Base-by-base conservation (phyloP, 1,140 invertebrate genomes). In the Oreohelix idahoensis region DNA sequence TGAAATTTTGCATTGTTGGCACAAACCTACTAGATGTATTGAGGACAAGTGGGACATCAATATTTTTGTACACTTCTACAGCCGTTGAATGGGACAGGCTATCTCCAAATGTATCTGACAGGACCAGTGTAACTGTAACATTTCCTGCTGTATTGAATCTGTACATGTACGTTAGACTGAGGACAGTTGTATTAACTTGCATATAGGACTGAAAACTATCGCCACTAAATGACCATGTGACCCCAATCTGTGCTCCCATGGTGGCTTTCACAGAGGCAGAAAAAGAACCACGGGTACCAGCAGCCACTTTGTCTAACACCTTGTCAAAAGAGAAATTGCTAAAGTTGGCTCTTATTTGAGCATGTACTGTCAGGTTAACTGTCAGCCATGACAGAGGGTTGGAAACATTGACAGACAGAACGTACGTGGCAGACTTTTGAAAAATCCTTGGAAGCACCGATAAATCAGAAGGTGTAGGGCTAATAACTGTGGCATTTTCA, bases 221-320 rank as follows among this genome's bases (percentile, higher is more conserved):
- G 39, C 83, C 84, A 36, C 84, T 83, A 63, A 85, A 83, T 15
- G 45, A 63, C 86, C 86, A 89, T 10, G 51, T 69, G 58, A 84
- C 39, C 0, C 32, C 85, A 32, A 86, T 74, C 32, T 86, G 58
- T 20, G 86, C 80, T 51, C 81, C 71, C n/a, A 35, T 20, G 0
- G 36, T 36, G 1, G 80, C 69, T 23, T 74, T 42, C 0, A n/a
- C 70, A 8, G n/a, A 49, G 4, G 76, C 70, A 38, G 51, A 42
- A 32, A 84, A 38, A 11, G 35, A 35, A 10, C 20, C 42, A 29
- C 11, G 36, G 13, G 38, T 70, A 51, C 35, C 66, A 15, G 79
- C 32, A 23, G 42, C 63, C 8, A 74, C 8, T 32, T 49, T 81
- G 8, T 38, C 15, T n/a, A 69, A 53, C 15, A 51, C 53, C 17